Evolutionary conservation across 64 coral and sea anemone species (phyloP).

Genomic region (Dendrophyllia cribrosa): DNA sequence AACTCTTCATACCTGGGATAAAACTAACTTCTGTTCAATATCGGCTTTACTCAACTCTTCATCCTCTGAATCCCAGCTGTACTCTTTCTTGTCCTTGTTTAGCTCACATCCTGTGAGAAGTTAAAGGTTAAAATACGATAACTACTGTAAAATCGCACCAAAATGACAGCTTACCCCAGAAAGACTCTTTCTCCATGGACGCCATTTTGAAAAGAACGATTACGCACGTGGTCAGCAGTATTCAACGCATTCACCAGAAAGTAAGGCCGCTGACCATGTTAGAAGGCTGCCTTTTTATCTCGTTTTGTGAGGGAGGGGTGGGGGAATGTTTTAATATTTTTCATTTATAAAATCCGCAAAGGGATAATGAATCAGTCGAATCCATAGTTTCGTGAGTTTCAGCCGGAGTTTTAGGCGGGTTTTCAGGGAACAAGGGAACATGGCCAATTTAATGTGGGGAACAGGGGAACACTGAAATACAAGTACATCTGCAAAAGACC

Average conservation of each 20-base stretch:
- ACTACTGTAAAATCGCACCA: background rate
- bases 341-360: too few relatives aligned
- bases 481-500: too few relatives aligned
- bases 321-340: too few relatives aligned
- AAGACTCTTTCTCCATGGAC: constrained; percentile 67
- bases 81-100: constrained; percentile 42
- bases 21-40: constrained; percentile 59
- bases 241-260: background rate
- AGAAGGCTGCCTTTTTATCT: too few relatives aligned
- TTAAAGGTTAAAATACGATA: background rate
- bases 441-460: too few relatives aligned
- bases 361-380: too few relatives aligned
- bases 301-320: too few relatives aligned
- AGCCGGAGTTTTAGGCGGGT: too few relatives aligned
- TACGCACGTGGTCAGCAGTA: background rate
- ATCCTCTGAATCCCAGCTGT: constrained; percentile 52
- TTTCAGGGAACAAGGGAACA: too few relatives aligned
- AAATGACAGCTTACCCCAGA: constrained; percentile 60
- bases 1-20: constrained; percentile 47
- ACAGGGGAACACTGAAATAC: too few relatives aligned
- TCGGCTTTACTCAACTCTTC: constrained; percentile 37
- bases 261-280: background rate
- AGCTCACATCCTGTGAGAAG: constrained; percentile 43
- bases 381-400: too few relatives aligned
- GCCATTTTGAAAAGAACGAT: constrained; percentile 72